A percentile compares a stretch with the other conserved stretches of the same genome.
These are phyloP conservation scores for Chelonia mydas DNA, from an alignment of 2,797 vertebrate species.

Conservation along the genomic window DNA sequence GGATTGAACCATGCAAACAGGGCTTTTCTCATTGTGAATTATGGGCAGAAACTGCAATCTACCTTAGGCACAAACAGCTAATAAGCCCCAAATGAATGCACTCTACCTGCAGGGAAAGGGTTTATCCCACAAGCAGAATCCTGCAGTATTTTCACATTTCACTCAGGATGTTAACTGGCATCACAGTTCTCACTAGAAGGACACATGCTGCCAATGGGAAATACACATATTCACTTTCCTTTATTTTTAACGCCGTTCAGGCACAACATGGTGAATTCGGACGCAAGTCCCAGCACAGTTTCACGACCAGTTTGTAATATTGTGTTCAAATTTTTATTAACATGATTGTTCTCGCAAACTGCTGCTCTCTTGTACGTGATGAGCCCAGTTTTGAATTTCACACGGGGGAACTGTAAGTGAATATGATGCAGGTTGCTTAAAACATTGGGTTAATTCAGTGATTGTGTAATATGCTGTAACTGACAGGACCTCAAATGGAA, in stretches of 20 bases:
- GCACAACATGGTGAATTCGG: background rate
- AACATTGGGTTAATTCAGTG: conserved; percentile 8
- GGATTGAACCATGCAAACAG: background rate
- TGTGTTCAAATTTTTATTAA: conserved; percentile 21
- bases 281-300: background rate
- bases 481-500: conserved; percentile 8
- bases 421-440: background rate
- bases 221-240: conserved; percentile 1
- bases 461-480: background rate
- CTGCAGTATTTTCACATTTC: background rate
- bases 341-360: background rate
- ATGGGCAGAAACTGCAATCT: background rate
- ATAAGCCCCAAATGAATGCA: background rate
- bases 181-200: background rate
- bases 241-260: background rate
- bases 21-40: background rate
- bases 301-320: background rate
- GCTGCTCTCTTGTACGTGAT: background rate
- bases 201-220: background rate
- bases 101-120: background rate
- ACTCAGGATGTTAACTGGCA: background rate
- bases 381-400: background rate
- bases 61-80: background rate
- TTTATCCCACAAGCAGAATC: conserved; percentile 19
- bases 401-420: background rate